Conservation (phyloP, 2,113 vertebrate species). For the Cynopterus brachyotis region DNA sequence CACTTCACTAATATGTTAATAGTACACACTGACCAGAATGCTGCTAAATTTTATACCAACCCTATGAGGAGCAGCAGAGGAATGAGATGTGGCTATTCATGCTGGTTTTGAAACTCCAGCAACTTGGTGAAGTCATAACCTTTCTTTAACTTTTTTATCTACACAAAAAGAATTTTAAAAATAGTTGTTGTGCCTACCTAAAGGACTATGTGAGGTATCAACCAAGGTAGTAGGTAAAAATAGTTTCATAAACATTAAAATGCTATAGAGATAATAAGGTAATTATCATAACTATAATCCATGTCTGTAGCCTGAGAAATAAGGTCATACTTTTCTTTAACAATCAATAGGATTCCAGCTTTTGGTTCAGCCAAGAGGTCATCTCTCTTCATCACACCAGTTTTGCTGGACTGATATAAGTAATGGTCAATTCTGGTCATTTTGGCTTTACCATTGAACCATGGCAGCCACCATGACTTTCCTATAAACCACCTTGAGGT, state of each 20-base stretch:
- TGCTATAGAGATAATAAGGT: background rate
- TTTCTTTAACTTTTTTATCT: background rate
- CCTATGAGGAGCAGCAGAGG: background rate
- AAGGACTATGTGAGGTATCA: background rate
- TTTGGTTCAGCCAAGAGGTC: background rate
- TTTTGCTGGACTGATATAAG: background rate
- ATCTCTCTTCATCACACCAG: background rate
- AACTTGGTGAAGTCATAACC: background rate
- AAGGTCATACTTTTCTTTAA: background rate
- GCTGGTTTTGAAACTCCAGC: background rate
- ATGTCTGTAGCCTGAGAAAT: background rate
- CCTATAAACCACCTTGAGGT: background rate
- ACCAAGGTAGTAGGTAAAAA: background rate
- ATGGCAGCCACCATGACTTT: background rate
- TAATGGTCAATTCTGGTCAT: background rate
- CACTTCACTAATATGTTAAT: conserved; percentile 53
- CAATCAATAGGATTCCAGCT: background rate
- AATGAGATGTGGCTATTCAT: background rate
- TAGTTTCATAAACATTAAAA: background rate
- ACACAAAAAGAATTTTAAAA: background rate
- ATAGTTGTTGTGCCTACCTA: background rate
- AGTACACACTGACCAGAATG: conserved; percentile 31
- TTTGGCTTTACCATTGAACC: background rate
- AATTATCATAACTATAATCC: background rate
- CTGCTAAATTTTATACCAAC: conserved; percentile 5